phyloP scores from a whole-genome alignment of 2,797 vertebrate species.

The Pseudomugil gertrudae region DNA sequence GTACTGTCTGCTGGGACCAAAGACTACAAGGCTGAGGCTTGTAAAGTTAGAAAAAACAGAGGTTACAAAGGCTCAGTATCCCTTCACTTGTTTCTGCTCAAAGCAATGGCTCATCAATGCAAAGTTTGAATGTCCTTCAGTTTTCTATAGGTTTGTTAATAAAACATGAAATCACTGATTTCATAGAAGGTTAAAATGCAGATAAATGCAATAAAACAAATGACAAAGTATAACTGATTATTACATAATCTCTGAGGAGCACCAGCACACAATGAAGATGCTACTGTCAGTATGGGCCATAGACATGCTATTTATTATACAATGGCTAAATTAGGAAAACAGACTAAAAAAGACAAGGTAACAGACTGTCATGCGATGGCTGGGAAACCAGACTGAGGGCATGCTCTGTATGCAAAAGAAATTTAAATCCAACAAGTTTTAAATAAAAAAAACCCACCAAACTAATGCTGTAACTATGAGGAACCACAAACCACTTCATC shows the following conservation, averaged over 20 bases:
- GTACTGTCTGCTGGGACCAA: neutral
- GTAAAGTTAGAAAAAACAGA: constrained; percentile 1
- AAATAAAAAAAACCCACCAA: too few species aligned
- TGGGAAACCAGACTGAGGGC: neutral
- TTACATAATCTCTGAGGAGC: neutral
- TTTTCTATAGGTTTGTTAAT: neutral
- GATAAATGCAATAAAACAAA: too few species aligned
- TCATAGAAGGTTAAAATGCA: neutral
- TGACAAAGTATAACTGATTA: too few species aligned
- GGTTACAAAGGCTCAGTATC: neutral
- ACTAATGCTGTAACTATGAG: too few species aligned
- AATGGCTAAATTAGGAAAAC: neutral
- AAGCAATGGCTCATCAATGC: neutral
- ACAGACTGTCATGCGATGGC: neutral
- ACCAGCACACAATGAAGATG: neutral
- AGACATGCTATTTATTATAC: neutral
- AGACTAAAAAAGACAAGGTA: neutral
- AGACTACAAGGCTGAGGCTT: constrained; percentile 2
- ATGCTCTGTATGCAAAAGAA: too few species aligned
- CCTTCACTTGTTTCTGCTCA: neutral
- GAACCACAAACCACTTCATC: too few species aligned
- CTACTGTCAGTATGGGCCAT: neutral
- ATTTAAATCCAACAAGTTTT: too few species aligned
- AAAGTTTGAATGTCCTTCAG: neutral
- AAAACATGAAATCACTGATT: neutral